Evolutionary conservation across 2,888 invertebrate genomes (phyloP), one percentile per base, ranked within the genome.

Genomic region (Patella pellucida): DNA sequence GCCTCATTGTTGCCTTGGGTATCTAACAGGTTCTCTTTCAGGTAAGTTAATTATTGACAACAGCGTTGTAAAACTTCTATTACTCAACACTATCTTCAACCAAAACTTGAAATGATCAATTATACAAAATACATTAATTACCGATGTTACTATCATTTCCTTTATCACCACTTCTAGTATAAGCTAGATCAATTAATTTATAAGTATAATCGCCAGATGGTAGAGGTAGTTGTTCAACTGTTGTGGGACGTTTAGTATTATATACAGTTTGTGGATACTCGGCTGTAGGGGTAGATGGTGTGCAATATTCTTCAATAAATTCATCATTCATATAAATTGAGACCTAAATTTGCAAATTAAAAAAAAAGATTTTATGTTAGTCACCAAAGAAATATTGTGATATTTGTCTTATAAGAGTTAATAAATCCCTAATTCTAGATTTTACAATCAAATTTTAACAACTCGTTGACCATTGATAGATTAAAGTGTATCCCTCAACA

Each of bases 151-250:
- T 89, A 68, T 86, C 87, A 81, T 92, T 90, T 23, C 92, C 92
- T 84, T 92, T 92, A 82, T 92, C 92, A 2, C 92, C 92, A 87
- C 92, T 92, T 73, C 92, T 87, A 2, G 92, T 91, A 78, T 87
- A 92, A 3, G 92, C 92, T 70, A 92, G 81, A 9, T 92, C 92
- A 75, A 89, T 90, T 19, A 91, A 82, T 19, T 88, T 83, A 81
- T 86, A 91, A 3, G 86, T 83, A 74, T 81, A 77, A 15, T 78
- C 77, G 50, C 90, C 90, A 11, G 71, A 68, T 3, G 80, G 81
- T n/a, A 87, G 79, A 14, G 50, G n/a, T 27, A 54, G 52, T 4
- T 50, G 51, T 69, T 69, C 73, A 15, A 71, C 72, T 15, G 62
- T 5, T 69, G 31, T 62, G 2, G 52, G 14, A 7, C 52, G 51